Conservation (phyloP, 2,113 vertebrate species). For the Ceyx cyanopectus region DNA sequence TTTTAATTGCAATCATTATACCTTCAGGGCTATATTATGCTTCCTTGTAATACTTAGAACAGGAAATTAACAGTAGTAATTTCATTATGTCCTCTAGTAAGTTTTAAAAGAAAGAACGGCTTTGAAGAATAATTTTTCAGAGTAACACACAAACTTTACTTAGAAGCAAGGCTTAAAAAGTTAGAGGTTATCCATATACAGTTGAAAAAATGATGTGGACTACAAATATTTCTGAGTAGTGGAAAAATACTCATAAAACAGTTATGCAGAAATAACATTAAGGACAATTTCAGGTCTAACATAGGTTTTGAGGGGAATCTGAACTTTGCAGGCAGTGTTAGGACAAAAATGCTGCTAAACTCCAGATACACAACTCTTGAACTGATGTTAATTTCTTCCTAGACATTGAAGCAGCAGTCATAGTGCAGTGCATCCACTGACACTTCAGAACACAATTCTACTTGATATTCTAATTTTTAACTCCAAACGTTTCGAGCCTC, state of each 20-base stretch:
- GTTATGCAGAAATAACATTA: neutral
- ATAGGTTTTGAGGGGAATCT: neutral
- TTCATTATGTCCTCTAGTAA: neutral
- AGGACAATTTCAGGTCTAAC: neutral
- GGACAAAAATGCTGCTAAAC: neutral
- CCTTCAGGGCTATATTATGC: neutral
- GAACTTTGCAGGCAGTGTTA: neutral
- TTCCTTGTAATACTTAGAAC: neutral
- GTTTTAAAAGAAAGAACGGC: neutral
- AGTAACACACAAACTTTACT: neutral
- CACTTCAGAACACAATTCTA: neutral
- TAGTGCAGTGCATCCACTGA: neutral
- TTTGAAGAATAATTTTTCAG: neutral
- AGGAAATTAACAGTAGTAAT: constrained; percentile 2
- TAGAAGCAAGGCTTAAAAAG: neutral
- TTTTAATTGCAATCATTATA: constrained; percentile 5
- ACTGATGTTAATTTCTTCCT: neutral
- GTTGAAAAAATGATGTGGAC: neutral
- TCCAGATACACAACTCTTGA: neutral
- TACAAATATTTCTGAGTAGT: neutral
- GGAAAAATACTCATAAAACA: neutral
- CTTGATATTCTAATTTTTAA: neutral
- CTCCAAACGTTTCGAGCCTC: neutral
- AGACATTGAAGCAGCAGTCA: neutral
- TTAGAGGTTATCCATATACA: neutral